Conservation (phyloP, 2,797 vertebrate genomes). For the Chaunax sp. region DNA sequence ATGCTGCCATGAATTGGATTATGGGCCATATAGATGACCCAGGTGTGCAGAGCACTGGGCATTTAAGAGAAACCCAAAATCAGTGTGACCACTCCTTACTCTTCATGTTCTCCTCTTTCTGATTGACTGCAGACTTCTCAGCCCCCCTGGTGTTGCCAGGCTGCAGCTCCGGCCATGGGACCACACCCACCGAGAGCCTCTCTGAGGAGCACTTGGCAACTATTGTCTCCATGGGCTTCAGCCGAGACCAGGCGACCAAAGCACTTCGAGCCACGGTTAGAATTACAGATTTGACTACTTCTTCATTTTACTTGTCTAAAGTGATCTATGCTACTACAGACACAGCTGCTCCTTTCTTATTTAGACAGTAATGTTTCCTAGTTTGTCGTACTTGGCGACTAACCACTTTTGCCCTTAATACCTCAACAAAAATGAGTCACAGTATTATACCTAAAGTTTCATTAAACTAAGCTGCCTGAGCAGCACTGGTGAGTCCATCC, state of each 20-base stretch:
- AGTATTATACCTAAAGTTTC: slow-evolving; percentile 11
- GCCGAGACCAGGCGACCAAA: slow-evolving; percentile 95
- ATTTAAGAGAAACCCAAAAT: slow-evolving; percentile 7
- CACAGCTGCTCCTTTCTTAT: slow-evolving; percentile 16
- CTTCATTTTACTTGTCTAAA: slow-evolving; percentile 6
- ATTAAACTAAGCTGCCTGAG: background rate
- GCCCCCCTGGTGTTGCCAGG: slow-evolving; percentile 94
- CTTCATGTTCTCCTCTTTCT: slow-evolving; percentile 28
- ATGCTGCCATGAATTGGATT: slow-evolving; percentile 98
- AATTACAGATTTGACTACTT: slow-evolving; percentile 29
- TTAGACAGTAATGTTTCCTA: background rate
- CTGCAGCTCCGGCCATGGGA: slow-evolving; percentile 87
- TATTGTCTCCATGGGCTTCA: slow-evolving; percentile 99
- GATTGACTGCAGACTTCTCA: slow-evolving; percentile 89
- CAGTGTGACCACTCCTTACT: background rate
- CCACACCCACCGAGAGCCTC: slow-evolving; percentile 87
- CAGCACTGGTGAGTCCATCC: too few relatives aligned
- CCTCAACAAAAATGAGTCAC: background rate
- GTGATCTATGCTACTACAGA: slow-evolving; percentile 4
- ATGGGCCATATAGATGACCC: slow-evolving; percentile 99
- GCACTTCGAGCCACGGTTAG: slow-evolving; percentile 95
- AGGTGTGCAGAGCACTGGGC: slow-evolving; percentile 81
- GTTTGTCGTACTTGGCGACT: background rate
- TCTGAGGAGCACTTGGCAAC: slow-evolving; percentile 96
- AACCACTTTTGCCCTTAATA: background rate